Base-by-base conservation (phyloP, 2,888 invertebrate genomes). In the Scaptomyza cyrtandrae region DNA sequence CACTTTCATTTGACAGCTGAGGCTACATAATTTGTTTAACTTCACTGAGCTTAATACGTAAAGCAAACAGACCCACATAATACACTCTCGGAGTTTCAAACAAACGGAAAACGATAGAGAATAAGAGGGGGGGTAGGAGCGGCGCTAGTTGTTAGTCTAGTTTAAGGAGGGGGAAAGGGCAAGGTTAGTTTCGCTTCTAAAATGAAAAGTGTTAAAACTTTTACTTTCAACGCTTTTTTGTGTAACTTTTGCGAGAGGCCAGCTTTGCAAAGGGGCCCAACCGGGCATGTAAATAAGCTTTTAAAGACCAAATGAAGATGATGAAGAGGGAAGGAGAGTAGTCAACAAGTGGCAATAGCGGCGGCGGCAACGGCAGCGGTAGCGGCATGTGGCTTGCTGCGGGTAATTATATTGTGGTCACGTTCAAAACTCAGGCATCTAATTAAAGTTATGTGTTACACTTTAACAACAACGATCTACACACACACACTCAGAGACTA, bases 381-480 rank as follows among this genome's bases (percentile, higher is more conserved):
- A 4, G 41, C 41, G 41, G 78, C 78, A 71, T 64, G 77, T 58
- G 80, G 64, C 71, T 64, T 44, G 62, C 72, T 74, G 76, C 69
- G 76, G 75, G 78, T 90, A 88, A 90, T 90, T 88, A 86, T 89
- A 90, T 90, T 87, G 88, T 80, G 90, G 89, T 90, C 89, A 90
- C 89, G 89, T 90, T 78, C 74, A 60, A 41, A 16, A 70, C 75
- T 75, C 71, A 61, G 88, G 90, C 90, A 90, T 89, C 90, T 86
- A 81, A 76, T 90, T 82, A 79, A 87, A 81, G 77, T 71, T 78
- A n/a, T n/a, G 75, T 89, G 85, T 87, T 86, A 90, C 88, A 89
- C 73, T 90, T 89, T 77, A 41, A 85, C 49, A 77, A 77, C 80
- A 24, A 24, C 24, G 24, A 24, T 24, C 24, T 24, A 24, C 24